phyloP scores from a whole-genome alignment of 2,113 vertebrate species.

The Leucosticte australis region DNA sequence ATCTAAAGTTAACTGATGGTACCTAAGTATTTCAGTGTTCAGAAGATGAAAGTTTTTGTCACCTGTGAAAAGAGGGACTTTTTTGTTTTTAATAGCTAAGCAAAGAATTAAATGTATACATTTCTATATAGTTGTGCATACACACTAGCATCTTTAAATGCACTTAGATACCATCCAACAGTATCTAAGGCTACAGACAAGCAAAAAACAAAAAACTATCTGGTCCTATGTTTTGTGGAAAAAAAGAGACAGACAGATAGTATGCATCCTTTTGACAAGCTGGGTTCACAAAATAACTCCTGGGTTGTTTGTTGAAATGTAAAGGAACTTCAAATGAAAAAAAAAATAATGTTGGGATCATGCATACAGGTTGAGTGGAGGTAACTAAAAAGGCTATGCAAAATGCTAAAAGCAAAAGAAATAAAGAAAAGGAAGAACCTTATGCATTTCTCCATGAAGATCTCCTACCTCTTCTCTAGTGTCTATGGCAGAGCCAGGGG shows the following conservation, averaged over 20 bases:
- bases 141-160: background rate
- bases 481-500: constrained; percentile 99
- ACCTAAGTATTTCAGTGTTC: background rate
- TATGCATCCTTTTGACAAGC: background rate
- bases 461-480: constrained; percentile 99
- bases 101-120: background rate
- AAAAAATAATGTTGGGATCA: constrained; percentile 60
- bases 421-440: constrained; percentile 90
- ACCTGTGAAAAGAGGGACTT: constrained; percentile 24
- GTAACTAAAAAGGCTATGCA: constrained; percentile 69
- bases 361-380: constrained; percentile 54
- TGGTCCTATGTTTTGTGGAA: constrained; percentile 6
- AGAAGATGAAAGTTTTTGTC: background rate
- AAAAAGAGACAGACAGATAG: constrained; percentile 50
- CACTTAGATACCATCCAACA: constrained; percentile 27
- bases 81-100: background rate
- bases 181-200: constrained; percentile 46
- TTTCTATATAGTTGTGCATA: background rate
- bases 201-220: constrained; percentile 20
- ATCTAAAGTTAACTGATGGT: background rate
- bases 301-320: constrained; percentile 26
- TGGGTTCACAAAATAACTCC: constrained; percentile 30
- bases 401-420: constrained; percentile 82
- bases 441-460: constrained; percentile 91
- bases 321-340: constrained; percentile 64